Conservation (phyloP, 2,113 vertebrate genomes). For the Rhea pennata region DNA sequence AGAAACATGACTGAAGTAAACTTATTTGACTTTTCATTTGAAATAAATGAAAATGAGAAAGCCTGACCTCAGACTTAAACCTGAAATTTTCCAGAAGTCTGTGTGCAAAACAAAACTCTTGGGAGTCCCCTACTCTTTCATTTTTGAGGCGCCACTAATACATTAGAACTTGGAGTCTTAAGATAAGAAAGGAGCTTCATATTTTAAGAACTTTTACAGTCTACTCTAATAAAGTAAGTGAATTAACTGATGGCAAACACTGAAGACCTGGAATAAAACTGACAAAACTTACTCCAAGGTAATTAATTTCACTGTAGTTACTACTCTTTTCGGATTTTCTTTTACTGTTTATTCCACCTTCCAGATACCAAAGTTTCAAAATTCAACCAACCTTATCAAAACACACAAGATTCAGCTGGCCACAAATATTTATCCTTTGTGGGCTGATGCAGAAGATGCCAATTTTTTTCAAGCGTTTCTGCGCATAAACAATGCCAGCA, state of each 20-base stretch:
- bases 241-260: neutral
- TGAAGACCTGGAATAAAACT: neutral
- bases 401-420: slow-evolving; percentile 96
- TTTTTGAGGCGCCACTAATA: neutral
- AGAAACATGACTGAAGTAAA: neutral
- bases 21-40: neutral
- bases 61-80: neutral
- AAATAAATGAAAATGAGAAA: neutral
- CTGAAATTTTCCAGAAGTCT: neutral
- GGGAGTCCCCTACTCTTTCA: neutral
- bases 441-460: slow-evolving; percentile 99
- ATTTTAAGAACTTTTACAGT: neutral
- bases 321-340: neutral
- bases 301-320: neutral
- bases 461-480: slow-evolving; percentile 87
- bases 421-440: slow-evolving; percentile 97
- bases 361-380: neutral
- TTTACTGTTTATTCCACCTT: neutral
- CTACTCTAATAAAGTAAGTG: neutral
- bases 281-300: rapidly evolving
- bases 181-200: neutral
- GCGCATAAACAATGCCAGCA: slow-evolving; percentile 95
- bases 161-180: neutral
- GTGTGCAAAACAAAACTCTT: neutral
- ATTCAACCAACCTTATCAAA: slow-evolving; percentile 91